Conservation (phyloP, 2,797 vertebrate species). For the Sandelia bainsii region DNA sequence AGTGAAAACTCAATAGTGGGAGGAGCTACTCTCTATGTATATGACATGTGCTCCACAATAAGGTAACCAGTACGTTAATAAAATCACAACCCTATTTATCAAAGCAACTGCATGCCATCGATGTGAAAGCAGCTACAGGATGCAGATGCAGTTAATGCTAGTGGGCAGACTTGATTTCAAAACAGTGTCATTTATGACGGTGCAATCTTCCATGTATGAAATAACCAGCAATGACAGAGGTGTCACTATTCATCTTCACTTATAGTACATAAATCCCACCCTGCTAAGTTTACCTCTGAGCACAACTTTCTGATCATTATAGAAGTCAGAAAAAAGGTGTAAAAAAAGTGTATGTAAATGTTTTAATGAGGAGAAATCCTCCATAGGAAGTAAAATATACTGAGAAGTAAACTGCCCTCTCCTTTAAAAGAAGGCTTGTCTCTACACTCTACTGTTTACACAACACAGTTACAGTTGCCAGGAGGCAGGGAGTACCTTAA, state of each 20-base stretch:
- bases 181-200: background rate
- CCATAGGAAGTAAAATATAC: background rate
- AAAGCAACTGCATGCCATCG: background rate
- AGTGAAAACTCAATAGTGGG: background rate
- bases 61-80: background rate
- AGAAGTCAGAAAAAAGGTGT: background rate
- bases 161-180: background rate
- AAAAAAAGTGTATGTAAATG: background rate
- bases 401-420: background rate
- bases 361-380: background rate
- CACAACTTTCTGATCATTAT: no score
- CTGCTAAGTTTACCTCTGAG: background rate
- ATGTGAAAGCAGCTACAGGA: background rate
- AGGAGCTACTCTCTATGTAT: background rate
- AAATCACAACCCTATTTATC: background rate
- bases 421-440: background rate
- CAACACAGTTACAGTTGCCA: constrained; percentile 22
- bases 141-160: background rate
- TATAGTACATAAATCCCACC: background rate
- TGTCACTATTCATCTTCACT: no score
- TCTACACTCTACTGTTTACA: background rate
- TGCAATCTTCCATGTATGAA: constrained; percentile 5
- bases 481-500: background rate
- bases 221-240: background rate
- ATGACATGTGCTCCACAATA: no score